Evolutionary conservation across 2,797 vertebrate species (phyloP).

Genomic region (Enteromius thamalakanensis): DNA sequence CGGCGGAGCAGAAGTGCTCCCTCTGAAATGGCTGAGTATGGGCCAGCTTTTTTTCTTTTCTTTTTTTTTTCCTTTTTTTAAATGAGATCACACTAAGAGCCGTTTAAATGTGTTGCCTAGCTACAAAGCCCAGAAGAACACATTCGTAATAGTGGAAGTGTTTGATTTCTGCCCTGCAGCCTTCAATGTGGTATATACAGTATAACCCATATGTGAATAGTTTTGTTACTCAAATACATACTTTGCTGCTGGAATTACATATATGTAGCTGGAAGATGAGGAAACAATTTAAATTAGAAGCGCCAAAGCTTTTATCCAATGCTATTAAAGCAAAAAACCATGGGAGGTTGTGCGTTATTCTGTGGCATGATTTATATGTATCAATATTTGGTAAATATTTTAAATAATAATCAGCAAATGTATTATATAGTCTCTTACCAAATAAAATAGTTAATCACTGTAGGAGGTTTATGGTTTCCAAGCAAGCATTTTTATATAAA

Average conservation of each 20-base stretch:
- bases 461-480: neutral
- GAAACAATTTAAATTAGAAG: conserved; percentile 18
- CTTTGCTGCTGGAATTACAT: conserved; percentile 41
- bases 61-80: neutral
- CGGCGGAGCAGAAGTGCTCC: conserved; percentile 47
- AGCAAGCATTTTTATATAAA: neutral
- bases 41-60: neutral
- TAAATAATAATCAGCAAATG: neutral
- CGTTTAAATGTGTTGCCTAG: conserved; percentile 57
- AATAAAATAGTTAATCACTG: neutral
- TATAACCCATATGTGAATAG: conserved; percentile 21
- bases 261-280: conserved; percentile 1
- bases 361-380: neutral
- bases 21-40: conserved; percentile 42
- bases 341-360: neutral
- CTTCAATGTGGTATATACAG: neutral
- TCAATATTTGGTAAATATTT: neutral
- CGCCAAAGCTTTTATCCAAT: neutral
- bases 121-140: conserved; percentile 52
- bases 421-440: neutral
- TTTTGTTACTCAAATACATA: conserved; percentile 23
- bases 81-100: conserved; percentile 44
- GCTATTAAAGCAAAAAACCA: neutral
- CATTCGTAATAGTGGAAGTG: conserved; percentile 40
- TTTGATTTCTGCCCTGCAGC: conserved; percentile 45